These are phyloP conservation scores for Mormyrus iriodes DNA, from an alignment of 2,113 vertebrate species.

Conservation along the genomic window DNA sequence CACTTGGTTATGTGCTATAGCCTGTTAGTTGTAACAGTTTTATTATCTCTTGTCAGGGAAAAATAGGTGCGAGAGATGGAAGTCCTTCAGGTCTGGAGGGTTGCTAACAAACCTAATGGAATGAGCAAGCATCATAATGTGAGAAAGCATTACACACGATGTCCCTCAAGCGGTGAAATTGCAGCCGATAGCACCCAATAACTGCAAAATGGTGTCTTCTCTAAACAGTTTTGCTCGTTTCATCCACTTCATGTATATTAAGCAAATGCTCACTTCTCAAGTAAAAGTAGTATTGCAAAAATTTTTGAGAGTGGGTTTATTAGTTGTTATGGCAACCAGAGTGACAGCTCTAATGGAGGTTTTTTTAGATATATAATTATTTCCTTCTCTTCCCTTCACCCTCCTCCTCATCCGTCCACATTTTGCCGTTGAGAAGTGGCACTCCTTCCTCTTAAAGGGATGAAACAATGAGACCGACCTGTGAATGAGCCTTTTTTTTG, in stretches of 20 bases:
- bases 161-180: neutral
- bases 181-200: neutral
- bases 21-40: neutral
- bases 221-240: slow-evolving; percentile 12
- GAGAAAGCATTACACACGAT: neutral
- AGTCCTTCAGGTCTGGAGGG: neutral
- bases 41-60: neutral
- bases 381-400: slow-evolving; percentile 9
- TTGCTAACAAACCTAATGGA: neutral
- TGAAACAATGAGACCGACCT: neutral
- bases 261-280: slow-evolving; percentile 28
- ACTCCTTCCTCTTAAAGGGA: neutral
- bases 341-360: slow-evolving; percentile 22
- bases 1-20: neutral
- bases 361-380: slow-evolving; percentile 7
- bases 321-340: slow-evolving; percentile 40
- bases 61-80: neutral
- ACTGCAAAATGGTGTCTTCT: slow-evolving; percentile 4
- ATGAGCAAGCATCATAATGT: neutral
- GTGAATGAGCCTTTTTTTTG: neutral
- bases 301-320: slow-evolving; percentile 30
- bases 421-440: neutral
- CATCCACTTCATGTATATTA: slow-evolving; percentile 31
- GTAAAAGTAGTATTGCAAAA: slow-evolving; percentile 32
- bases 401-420: neutral